These are phyloP conservation scores for Taeniopygia guttata DNA, from an alignment of 2,797 vertebrate species.

Conservation along the genomic window DNA sequence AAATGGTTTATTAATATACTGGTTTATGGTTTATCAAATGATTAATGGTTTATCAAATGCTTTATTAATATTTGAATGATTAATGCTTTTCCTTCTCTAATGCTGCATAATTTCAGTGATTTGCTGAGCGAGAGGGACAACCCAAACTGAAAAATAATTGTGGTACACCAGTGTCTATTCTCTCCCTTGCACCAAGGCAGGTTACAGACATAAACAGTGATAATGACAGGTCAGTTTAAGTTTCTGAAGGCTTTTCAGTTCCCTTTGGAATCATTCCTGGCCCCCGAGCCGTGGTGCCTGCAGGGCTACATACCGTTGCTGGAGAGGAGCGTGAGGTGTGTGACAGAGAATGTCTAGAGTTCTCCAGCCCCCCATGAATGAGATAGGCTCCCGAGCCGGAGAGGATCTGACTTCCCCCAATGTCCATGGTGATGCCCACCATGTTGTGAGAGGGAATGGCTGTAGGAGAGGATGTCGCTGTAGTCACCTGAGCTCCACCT, in stretches of 20 bases:
- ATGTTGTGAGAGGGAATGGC: slow-evolving; percentile 88
- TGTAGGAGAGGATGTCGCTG: slow-evolving; percentile 89
- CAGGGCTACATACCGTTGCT: slow-evolving; percentile 86
- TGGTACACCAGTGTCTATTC: slow-evolving; percentile 23
- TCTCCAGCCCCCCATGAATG: slow-evolving; percentile 93
- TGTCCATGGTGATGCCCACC: slow-evolving; percentile 97
- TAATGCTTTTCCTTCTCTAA: background rate
- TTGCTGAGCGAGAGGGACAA: background rate
- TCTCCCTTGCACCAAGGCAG: background rate
- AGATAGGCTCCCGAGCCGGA: slow-evolving; percentile 92
- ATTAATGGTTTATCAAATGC: no score
- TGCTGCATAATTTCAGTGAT: background rate
- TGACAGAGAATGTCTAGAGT: slow-evolving; percentile 87
- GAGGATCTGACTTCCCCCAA: slow-evolving; percentile 90
- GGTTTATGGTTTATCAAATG: no score
- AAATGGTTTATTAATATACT: background rate
- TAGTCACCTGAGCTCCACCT: slow-evolving; percentile 88
- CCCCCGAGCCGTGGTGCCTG: background rate
- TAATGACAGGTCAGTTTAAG: background rate
- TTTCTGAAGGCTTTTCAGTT: slow-evolving; percentile 47
- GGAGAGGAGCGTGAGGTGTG: slow-evolving; percentile 95
- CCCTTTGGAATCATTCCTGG: slow-evolving; percentile 17
- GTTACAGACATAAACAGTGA: background rate
- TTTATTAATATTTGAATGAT: background rate
- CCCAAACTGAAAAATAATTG: accelerated